Base-by-base conservation (phyloP, 2,888 invertebrate genomes). In the Epistrophella euchroma region DNA sequence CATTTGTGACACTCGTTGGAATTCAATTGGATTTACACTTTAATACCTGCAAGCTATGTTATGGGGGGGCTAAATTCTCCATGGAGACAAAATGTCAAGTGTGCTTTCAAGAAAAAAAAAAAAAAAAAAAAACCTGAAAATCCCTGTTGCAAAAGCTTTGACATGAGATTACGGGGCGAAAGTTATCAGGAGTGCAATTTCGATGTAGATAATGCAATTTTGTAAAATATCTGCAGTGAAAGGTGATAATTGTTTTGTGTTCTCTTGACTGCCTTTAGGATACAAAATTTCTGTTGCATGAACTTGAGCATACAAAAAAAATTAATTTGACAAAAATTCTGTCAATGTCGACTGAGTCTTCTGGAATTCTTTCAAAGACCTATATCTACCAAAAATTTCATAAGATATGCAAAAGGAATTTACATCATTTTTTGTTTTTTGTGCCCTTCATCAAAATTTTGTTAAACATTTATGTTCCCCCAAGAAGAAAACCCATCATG, bases 11-110 rank as follows among this genome's bases (percentile, higher is more conserved):
- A 71, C 71, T 76, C 76, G 45, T 76, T 81, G 71, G 70, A 81
- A 76, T 81, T 76, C 76, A 81, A 76, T 81, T 71, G 70, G 62
- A 52, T 70, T 80, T 62, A 70, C 55, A 81, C 37, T 62, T 37
- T 56, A 55, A 73, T 58, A 50, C 66, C 55, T 58, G 47, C 17
- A 19, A 22, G 60, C 52, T 35, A 62, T 70, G 17, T 28, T 50
- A 6, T 35, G 7, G 19, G 15, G 10, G 15, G 5, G 11, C n/a
- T 19, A 50, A 11, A 4, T 32, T 50, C 25, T 52, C 43, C 13
- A 47, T 40, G 15, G 35, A 50, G 56, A 66, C 43, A 37, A 73
- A 58, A 58, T 60, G 47, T 72, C 58, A 73, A 70, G 52, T 66
- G 74, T 64, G 68, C 35, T 70, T 43, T 45, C 4, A 58, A 11